phyloP scores from a whole-genome alignment of 2,113 vertebrate genomes.

The Triplophysa rosa region DNA sequence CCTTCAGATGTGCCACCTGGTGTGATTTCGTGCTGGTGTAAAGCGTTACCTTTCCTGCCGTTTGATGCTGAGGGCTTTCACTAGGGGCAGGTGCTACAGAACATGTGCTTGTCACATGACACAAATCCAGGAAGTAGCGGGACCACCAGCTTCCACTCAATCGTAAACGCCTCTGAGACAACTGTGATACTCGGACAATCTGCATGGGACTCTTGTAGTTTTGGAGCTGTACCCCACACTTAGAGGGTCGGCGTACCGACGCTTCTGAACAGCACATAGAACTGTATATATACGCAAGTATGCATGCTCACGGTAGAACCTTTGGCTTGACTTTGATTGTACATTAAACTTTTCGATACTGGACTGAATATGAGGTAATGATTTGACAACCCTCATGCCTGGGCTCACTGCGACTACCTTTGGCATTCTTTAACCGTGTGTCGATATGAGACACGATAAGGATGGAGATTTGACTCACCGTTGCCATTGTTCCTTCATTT shows the following conservation, averaged over 20 bases:
- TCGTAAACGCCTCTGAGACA: slow-evolving; percentile 44
- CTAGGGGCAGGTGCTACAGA: slow-evolving; percentile 64
- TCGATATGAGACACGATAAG: slow-evolving; percentile 43
- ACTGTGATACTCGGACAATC: slow-evolving; percentile 45
- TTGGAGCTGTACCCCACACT: slow-evolving; percentile 35
- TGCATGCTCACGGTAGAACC: slow-evolving; percentile 47
- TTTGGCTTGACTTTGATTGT: slow-evolving; percentile 49
- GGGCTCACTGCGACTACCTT: slow-evolving; percentile 75
- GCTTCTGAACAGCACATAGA: slow-evolving; percentile 50
- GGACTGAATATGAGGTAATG: slow-evolving; percentile 41
- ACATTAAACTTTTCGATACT: slow-evolving; percentile 23
- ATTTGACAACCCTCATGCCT: slow-evolving; percentile 57
- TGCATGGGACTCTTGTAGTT: slow-evolving; percentile 53
- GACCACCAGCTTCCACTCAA: slow-evolving; percentile 53
- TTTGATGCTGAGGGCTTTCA: slow-evolving; percentile 39
- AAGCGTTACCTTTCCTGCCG: slow-evolving; percentile 46
- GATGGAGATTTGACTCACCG: slow-evolving; percentile 43
- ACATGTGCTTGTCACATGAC: slow-evolving; percentile 53
- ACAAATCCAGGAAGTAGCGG: slow-evolving; percentile 48
- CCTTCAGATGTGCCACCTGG: slow-evolving; percentile 48
- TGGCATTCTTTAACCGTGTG: slow-evolving; percentile 56
- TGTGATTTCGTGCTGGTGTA: slow-evolving; percentile 49
- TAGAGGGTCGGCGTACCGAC: slow-evolving; percentile 46
- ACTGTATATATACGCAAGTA: slow-evolving; percentile 53
- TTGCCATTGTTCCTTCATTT: slow-evolving; percentile 60